phyloP scores from a whole-genome alignment of 2,113 vertebrate species.

The Cathartes aura region DNA sequence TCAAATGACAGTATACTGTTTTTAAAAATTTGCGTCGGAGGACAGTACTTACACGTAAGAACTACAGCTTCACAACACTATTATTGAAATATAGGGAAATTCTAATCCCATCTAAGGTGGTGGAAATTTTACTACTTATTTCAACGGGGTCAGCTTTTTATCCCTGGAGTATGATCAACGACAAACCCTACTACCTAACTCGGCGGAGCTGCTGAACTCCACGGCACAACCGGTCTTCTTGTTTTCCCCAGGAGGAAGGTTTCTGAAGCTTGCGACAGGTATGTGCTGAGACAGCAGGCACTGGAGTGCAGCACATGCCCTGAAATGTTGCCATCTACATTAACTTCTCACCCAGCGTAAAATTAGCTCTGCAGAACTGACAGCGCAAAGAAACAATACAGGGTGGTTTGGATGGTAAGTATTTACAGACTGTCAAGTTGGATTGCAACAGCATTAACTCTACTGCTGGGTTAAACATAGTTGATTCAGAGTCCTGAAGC shows the following conservation, averaged over 20 bases:
- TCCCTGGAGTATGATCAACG: fast-evolving
- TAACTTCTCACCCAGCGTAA: not conserved
- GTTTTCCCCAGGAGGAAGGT: not conserved
- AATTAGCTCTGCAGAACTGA: not conserved
- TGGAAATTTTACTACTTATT: not conserved
- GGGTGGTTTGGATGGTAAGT: not conserved
- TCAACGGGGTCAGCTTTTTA: not conserved
- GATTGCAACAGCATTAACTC: not conserved
- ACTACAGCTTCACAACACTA: not conserved
- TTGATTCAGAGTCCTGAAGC: not conserved
- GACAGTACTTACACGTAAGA: not conserved
- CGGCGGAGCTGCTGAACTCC: not conserved
- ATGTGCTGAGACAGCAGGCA: not conserved
- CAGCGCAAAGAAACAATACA: conserved; percentile 8
- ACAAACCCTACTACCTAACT: not conserved
- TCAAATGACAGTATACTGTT: not conserved
- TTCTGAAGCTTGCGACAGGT: not conserved
- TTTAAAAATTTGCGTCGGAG: not conserved
- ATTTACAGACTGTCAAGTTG: conserved; percentile 19
- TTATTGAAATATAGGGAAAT: not conserved
- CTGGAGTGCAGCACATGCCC: not conserved
- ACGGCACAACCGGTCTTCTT: fast-evolving
- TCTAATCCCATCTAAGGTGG: not conserved
- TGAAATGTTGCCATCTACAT: not conserved
- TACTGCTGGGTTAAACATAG: not conserved